Evolutionary conservation across 2,888 invertebrate species (phyloP), one percentile per base, ranked within the genome.

Genomic region (Drosophila neonasuta): DNA sequence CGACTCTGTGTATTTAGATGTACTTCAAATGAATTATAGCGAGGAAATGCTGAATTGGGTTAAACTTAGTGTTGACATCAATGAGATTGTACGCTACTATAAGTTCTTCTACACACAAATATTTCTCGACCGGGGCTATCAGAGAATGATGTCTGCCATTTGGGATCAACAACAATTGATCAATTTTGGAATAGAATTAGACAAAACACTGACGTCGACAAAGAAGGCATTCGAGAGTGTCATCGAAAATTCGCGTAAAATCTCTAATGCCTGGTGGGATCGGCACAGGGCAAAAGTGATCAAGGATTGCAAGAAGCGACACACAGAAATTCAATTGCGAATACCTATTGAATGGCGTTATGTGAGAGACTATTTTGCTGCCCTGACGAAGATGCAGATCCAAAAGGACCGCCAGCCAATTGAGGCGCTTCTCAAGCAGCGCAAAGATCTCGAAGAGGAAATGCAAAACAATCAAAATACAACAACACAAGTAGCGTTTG

Each of bases 341-440:
- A 4, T 42, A 7, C 78, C 67, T n/a, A 77, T 77, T 17, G 59
- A 76, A 30, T 65, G 66, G 74, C 60, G 74, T 0, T 74, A 77
- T 34, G 13, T 65, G 1, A 54, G 65, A 6, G 9, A 52, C 2
- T 63, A 50, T 45, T 74, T 52, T 32, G 58, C 36, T 0, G 46
- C 34, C 4, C 7, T 64, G 6, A 62, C 65, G 8, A 60, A 77
- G 3, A 61, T 63, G 60, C 30, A 70, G 45, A 44, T 7, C 0
- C 8, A 61, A 4, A 68, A 52, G 49, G 54, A 62, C 3, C 65
- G 52, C 0, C 0, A n/a, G n/a, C 24, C 20, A 0, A 41, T 54
- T 8, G 6, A 24, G 0, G 13, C 73, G 46, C 30, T 64, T 1
- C 20, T 59, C 2, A 7, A 55, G 3, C 41, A 68, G 24, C 17